Evolutionary conservation across 1,140 invertebrate genomes (phyloP).

Genomic region (Drosophila equinoxialis): DNA sequence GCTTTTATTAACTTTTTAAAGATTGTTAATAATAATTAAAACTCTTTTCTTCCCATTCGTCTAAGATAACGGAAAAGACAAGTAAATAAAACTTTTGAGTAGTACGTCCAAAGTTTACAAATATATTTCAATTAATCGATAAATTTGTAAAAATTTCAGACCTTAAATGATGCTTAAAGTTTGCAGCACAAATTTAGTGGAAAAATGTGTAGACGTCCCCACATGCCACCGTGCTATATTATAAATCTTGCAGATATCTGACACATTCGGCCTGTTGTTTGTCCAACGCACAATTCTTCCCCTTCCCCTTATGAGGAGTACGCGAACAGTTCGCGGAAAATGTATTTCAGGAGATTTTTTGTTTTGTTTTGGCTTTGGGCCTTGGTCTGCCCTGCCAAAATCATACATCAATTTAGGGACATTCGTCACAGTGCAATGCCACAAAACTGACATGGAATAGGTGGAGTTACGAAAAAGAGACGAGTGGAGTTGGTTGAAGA

Average conservation of each 20-base stretch:
- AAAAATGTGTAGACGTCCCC: constrained; percentile 26
- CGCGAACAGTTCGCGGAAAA: constrained; percentile 17
- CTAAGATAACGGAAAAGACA: too few relatives aligned
- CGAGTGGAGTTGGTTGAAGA: neutral
- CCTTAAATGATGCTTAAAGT: neutral
- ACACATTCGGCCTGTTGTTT: constrained; percentile 37
- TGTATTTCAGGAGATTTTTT: constrained; percentile 30
- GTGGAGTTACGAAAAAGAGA: constrained; percentile 3
- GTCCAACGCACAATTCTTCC: neutral
- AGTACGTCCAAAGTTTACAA: neutral
- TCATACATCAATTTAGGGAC: constrained; percentile 76
- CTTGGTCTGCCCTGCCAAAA: constrained; percentile 49
- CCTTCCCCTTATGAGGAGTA: too few relatives aligned
- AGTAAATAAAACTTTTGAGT: neutral
- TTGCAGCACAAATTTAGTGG: constrained; percentile 7
- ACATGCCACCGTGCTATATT: constrained; percentile 30
- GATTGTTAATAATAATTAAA: too few relatives aligned
- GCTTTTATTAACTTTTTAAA: too few relatives aligned
- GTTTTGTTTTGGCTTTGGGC: constrained; percentile 23
- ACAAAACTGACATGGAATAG: constrained; percentile 51
- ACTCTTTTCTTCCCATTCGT: too few relatives aligned
- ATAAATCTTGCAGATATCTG: constrained; percentile 69
- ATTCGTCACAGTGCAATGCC: constrained; percentile 69
- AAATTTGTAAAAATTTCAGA: neutral
- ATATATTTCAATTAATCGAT: neutral